Evolutionary conservation across 2,797 vertebrate genomes (phyloP).

Genomic region (Cuculus canorus): DNA sequence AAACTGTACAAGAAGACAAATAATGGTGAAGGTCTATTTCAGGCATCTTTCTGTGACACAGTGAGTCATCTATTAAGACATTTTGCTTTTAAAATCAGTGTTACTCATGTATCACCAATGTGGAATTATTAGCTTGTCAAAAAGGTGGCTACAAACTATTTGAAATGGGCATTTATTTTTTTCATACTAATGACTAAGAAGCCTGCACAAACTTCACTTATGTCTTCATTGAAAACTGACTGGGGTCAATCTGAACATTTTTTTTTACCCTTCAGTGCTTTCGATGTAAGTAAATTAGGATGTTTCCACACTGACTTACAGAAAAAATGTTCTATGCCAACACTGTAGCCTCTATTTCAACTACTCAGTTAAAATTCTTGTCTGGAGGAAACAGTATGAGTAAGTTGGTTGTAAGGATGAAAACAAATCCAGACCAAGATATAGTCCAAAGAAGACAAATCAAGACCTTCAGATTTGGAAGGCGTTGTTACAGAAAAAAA

Average conservation of each 20-base stretch:
- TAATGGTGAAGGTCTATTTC: constrained; percentile 29
- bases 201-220: not conserved
- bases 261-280: not conserved
- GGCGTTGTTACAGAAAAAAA: not conserved
- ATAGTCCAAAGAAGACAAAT: not conserved
- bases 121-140: not conserved
- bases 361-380: not conserved
- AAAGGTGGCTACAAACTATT: not conserved
- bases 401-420: not conserved
- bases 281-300: not conserved
- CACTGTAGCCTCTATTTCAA: not conserved
- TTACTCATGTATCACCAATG: constrained; percentile 6
- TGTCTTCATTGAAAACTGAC: not conserved
- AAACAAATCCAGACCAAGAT: not conserved
- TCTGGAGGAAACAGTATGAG: not conserved
- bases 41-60: constrained; percentile 4
- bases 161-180: not conserved
- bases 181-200: not conserved
- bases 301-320: not conserved
- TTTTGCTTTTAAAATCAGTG: constrained; percentile 9
- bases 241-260: not conserved
- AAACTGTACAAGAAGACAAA: not conserved
- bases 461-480: not conserved
- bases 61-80: constrained; percentile 49
- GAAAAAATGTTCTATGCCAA: not conserved